Percentiles rank a stretch among this genome's conserved stretches.
phyloP scores from a whole-genome alignment of 2,113 vertebrate species.

The Myrmophylax atrothorax region DNA sequence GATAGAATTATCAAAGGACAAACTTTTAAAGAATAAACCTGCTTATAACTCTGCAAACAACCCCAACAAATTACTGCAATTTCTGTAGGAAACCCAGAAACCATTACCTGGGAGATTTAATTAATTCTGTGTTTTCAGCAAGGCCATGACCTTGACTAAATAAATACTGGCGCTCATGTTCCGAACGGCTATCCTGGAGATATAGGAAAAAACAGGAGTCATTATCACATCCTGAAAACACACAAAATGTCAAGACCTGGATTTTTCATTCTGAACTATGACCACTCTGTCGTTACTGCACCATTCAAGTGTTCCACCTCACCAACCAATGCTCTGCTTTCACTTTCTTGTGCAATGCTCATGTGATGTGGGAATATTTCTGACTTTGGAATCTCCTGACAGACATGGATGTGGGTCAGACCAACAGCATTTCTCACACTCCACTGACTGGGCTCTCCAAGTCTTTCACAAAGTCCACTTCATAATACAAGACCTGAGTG shows the following conservation, averaged over 20 bases:
- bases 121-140: constrained; percentile 87
- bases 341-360: background rate
- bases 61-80: background rate
- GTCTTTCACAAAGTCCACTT: background rate
- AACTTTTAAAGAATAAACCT: background rate
- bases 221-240: background rate
- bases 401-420: background rate
- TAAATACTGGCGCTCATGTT: constrained; percentile 95
- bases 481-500: background rate
- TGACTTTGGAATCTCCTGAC: background rate
- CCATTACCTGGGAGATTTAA: constrained; percentile 91
- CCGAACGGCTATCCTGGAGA: constrained; percentile 89
- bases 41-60: background rate
- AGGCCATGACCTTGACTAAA: constrained; percentile 87
- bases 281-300: background rate
- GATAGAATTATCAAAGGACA: background rate
- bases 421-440: background rate
- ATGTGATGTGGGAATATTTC: background rate
- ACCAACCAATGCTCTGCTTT: background rate
- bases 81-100: background rate
- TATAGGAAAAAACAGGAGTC: background rate
- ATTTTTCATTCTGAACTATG: background rate
- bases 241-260: background rate
- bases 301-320: background rate
- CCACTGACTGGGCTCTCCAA: background rate